Evolutionary conservation across 1,140 invertebrate species (phyloP), one percentile per base, ranked within the genome.

Genomic region (Acromyrmex heyeri): DNA sequence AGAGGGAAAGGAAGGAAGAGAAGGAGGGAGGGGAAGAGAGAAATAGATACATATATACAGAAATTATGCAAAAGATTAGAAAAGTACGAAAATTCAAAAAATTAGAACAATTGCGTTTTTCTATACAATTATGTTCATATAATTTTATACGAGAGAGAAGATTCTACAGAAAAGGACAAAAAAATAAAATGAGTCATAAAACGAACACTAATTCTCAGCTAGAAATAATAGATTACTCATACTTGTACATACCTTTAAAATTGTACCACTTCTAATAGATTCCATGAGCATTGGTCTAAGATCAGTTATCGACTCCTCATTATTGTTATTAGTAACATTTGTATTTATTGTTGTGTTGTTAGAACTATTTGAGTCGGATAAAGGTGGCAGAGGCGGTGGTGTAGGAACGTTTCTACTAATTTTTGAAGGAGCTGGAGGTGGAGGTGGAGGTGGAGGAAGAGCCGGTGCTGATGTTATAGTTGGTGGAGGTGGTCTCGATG

Each of bases 181-280:
- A 5, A 18, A 38, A 64, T 50, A 50, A 50, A 48, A 50, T 62
- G 34, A 0, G 0, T 30, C 6, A 21, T 50, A 10, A 14, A 73
- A 27, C 34, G 48, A 79, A 67, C 34, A 38, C 12, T 76, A 4
- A 59, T 59, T 64, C 24, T 67, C 8, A 24, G 70, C 2, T 4
- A 79, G 7, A 24, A 16, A 77, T 27, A 21, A 76, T 76, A 0
- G 5, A 38, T 27, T 14, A 85, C 27, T 67, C 5, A 59, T 73
- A 62, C 12, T 57, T 14, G 27, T 59, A 82, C 83, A 90, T 88
- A 97, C 97, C 95, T 96, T 97, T 2, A 97, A 93, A 14, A 92
- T 93, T 55, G 95, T 96, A 53, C 97, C 97, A 88, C 95, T 96
- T 87, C 97, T 95, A 90, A 98, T 98, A 85, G 97, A 97, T 83